A percentile compares a stretch with the other conserved stretches of the same genome.
These are phyloP conservation scores for Choloepus didactylus DNA, from an alignment of 2,797 vertebrate species.

Conservation along the genomic window DNA sequence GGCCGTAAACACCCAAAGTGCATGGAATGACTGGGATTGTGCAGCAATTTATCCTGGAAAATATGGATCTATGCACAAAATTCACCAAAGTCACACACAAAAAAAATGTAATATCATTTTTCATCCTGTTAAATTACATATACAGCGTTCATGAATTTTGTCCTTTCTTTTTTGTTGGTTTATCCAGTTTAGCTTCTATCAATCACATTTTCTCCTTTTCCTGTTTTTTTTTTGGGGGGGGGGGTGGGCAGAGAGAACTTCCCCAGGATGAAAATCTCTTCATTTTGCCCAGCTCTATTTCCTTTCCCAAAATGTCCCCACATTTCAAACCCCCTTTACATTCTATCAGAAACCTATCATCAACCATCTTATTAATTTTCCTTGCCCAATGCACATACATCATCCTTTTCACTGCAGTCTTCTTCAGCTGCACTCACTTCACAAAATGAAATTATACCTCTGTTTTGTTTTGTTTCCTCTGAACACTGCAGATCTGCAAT, in stretches of 20 bases:
- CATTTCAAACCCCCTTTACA: background rate
- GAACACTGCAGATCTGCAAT: background rate
- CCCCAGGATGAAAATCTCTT: background rate
- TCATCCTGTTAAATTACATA: background rate
- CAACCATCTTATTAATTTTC: background rate
- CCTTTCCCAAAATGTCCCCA: background rate
- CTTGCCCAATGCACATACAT: background rate
- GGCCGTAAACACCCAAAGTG: background rate
- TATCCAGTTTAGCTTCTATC: background rate
- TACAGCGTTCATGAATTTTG: background rate
- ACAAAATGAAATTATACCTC: background rate
- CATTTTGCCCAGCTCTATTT: background rate
- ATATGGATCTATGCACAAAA: background rate
- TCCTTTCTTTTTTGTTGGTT: background rate
- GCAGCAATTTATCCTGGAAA: background rate
- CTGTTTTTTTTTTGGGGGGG: no score
- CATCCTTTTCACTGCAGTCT: background rate
- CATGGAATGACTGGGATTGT: background rate
- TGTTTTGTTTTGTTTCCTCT: background rate
- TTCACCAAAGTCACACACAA: background rate
- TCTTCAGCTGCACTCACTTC: background rate
- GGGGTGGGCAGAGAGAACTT: background rate
- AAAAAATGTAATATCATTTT: background rate
- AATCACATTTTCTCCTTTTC: background rate
- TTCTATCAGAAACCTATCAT: background rate